Percentiles rank a stretch among this genome's conserved stretches.
phyloP scores from a whole-genome alignment of 2,888 invertebrate species.

The Isotomurus palustris region DNA sequence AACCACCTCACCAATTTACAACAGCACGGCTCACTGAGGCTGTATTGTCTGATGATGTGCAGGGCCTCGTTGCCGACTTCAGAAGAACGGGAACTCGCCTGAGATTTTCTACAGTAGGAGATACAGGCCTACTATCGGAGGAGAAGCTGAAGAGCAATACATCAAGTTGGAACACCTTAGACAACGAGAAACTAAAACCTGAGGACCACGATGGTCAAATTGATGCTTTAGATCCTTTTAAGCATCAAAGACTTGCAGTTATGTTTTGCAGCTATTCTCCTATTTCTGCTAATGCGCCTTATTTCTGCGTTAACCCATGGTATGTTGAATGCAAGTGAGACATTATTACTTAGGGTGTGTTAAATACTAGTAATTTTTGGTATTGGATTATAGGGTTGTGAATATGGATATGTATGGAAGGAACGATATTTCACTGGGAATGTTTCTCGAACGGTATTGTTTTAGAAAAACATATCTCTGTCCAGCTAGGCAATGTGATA shows the following conservation, averaged over 20 bases:
- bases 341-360: background rate
- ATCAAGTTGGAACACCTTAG: constrained; percentile 37
- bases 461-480: constrained; percentile 80
- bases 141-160: constrained; percentile 44
- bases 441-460: constrained; percentile 88
- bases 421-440: constrained; percentile 91
- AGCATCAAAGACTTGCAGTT: constrained; percentile 81
- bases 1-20: constrained; percentile 65
- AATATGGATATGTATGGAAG: constrained; percentile 93
- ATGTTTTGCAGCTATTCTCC: constrained; percentile 82
- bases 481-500: constrained; percentile 69
- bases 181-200: constrained; percentile 23
- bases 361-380: background rate
- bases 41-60: constrained; percentile 62
- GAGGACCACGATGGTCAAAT: constrained; percentile 37
- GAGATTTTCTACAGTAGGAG: constrained; percentile 17
- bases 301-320: constrained; percentile 87
- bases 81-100: constrained; percentile 73
- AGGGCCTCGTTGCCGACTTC: constrained; percentile 65
- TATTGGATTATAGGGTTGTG: constrained; percentile 61
- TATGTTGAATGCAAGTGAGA: constrained; percentile 50
- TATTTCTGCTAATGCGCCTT: constrained; percentile 70
- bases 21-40: constrained; percentile 63
- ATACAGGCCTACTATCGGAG: constrained; percentile 12
- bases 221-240: constrained; percentile 73